Base-by-base conservation (phyloP, 92 coral and sea anemone genomes). In the Zoanthus sansibaricus region DNA sequence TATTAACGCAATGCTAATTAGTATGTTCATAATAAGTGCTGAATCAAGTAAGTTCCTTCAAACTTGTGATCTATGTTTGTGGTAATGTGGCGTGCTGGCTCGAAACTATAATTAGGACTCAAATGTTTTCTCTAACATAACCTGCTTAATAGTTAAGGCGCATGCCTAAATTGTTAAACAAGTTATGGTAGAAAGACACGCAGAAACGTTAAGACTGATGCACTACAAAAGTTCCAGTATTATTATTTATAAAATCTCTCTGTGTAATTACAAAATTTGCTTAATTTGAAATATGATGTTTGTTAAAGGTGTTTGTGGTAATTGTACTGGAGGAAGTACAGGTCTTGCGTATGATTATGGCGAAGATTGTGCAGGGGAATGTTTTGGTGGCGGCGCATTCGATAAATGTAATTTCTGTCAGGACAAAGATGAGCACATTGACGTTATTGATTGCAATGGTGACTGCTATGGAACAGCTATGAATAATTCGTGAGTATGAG, bases 281-380 rank as follows among this genome's bases (percentile, higher is more conserved):
- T 13, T 14, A 9, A 13, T 10, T 58, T 13, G 17, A 58, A 13
- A 13, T 58, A 62, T 17, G n/a, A 62, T 21, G 21, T 17, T 59
- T 6, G 1, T 59, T 62, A 17, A 62, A 62, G 69, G 69, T 62
- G 21, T 16, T n/a, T 62, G 69, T n/a, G 69, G 69, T 62, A 62
- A 62, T n/a, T 62, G 69, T 32, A 62, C 69, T 62, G 69, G 30
- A 62, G 69, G 69, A 62, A 62, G 69, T 20, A 62, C 69, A 5
- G 69, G 69, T 18, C 69, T 62, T 31, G 10, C 69, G 5, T 17
- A 62, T 18, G 69, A 62, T 17, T 62, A 62, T 62, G 69, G 69
- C 7, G 69, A 62, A 62, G 69, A 62, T 31, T 62, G 69, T n/a
- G 69, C 69, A 6, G 69, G 69, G 20, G 69, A 62, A n/a, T 62